A percentile compares a stretch with the other conserved stretches of the same genome.
Conservation (phyloP, 2,797 vertebrate species). For the Microctenopoma steveboyesi region DNA sequence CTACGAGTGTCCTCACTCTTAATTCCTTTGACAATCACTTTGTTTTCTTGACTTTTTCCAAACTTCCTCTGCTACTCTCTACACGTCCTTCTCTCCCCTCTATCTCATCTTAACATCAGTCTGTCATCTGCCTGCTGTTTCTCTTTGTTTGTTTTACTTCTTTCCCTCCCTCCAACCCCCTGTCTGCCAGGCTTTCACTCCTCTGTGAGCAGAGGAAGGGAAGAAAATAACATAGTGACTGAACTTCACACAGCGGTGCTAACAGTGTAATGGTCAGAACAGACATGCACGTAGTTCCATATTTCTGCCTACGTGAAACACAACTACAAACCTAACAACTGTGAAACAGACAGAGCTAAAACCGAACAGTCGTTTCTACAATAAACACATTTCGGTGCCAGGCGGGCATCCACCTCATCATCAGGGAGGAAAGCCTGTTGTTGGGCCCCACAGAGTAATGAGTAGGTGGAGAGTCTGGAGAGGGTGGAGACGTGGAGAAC, state of each 20-base stretch:
- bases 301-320: background rate
- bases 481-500: conserved; percentile 18
- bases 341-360: conserved; percentile 46
- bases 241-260: conserved; percentile 41
- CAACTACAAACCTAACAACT: background rate
- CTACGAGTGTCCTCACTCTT: conserved; percentile 45
- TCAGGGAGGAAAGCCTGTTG: conserved; percentile 46
- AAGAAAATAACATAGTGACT: conserved; percentile 56
- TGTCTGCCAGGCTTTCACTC: conserved; percentile 48
- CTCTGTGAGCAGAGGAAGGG: conserved; percentile 45
- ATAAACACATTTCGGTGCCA: conserved; percentile 35
- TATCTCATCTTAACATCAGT: conserved; percentile 56
- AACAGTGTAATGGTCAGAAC: conserved; percentile 27
- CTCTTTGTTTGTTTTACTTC: conserved; percentile 46
- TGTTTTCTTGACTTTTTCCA: conserved; percentile 56
- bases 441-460: conserved; percentile 50
- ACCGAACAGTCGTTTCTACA: conserved; percentile 46
- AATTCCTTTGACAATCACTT: conserved; percentile 61
- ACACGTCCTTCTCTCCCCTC: conserved; percentile 31
- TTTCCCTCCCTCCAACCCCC: conserved; percentile 45
- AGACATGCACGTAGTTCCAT: background rate
- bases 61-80: conserved; percentile 52
- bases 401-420: conserved; percentile 44
- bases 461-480: conserved; percentile 32
- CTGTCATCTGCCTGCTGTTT: conserved; percentile 52